phyloP scores from a whole-genome alignment of 30 jellyfish, hydroid and myxozoan species.

The Turritopsis dohrnii region DNA sequence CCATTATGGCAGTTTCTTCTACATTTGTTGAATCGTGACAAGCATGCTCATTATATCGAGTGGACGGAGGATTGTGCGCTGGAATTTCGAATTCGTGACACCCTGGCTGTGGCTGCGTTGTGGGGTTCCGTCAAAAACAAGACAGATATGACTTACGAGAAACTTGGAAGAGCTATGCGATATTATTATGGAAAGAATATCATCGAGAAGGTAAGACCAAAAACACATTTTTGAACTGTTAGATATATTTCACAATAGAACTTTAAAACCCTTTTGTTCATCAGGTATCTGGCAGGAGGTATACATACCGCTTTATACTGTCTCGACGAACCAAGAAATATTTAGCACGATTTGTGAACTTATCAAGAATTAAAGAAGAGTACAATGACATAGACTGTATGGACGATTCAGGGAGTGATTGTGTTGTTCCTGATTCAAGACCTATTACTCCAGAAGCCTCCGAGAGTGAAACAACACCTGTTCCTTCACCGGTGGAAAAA shows the following conservation, averaged over 20 bases:
- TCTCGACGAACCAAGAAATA: conserved; percentile 53
- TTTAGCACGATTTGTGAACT: conserved; percentile 15
- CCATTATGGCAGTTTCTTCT: conserved; percentile 94
- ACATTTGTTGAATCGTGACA: conserved; percentile 75
- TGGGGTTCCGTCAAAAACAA: conserved; percentile 66
- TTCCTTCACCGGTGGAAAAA: background rate
- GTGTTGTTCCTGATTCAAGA: conserved; percentile 1
- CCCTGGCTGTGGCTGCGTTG: conserved; percentile 41
- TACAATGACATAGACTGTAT: background rate
- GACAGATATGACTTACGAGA: conserved; percentile 70
- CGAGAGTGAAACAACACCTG: background rate
- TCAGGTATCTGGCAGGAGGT: conserved; percentile 60
- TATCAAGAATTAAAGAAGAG: background rate
- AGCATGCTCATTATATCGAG: conserved; percentile 25
- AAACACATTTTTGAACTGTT: background rate
- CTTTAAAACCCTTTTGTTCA: background rate
- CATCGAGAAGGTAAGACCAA: conserved; percentile 58
- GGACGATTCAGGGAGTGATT: background rate
- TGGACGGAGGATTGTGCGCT: conserved; percentile 32
- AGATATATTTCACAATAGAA: background rate
- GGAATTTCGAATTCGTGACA: conserved; percentile 44
- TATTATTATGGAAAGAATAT: conserved; percentile 63
- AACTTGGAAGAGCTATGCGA: conserved; percentile 67
- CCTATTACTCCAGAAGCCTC: background rate
- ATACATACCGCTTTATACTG: conserved; percentile 52